phyloP scores from a whole-genome alignment of 2,113 vertebrate genomes.

The Clarias macrocephalus region DNA sequence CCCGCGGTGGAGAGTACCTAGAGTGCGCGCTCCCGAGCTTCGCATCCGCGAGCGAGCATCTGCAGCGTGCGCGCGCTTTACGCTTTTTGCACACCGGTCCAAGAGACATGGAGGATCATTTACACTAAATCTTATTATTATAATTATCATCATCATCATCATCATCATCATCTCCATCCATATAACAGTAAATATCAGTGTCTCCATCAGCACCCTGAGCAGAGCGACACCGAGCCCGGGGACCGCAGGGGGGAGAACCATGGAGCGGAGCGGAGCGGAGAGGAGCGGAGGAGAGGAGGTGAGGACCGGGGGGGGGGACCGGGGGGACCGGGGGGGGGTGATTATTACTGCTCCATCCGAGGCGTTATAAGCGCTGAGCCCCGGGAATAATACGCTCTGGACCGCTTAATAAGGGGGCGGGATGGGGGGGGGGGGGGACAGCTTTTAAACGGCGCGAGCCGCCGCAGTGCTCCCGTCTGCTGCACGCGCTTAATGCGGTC shows the following conservation, averaged over 20 bases:
- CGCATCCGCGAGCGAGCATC: neutral
- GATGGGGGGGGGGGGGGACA: neutral
- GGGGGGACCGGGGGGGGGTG: no score
- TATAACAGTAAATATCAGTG: no score
- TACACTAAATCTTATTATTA: neutral
- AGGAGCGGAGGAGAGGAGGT: constrained; percentile 1
- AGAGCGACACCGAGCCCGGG: neutral
- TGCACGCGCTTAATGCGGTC: constrained; percentile 13
- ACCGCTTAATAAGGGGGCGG: neutral
- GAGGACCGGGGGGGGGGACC: neutral
- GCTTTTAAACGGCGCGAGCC: constrained; percentile 17
- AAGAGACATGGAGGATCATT: neutral
- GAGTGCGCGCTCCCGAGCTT: constrained; percentile 13
- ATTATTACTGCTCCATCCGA: neutral
- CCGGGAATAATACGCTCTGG: neutral
- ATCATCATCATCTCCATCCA: neutral
- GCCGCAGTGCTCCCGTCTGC: constrained; percentile 3
- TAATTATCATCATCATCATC: neutral
- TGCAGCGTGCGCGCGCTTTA: constrained; percentile 34
- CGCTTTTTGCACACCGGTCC: neutral
- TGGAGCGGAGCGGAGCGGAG: constrained; percentile 6
- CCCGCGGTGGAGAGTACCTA: constrained; percentile 28
- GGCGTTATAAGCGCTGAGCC: neutral
- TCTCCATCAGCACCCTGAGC: neutral
- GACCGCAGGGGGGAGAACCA: neutral